Conservation (phyloP, 2,797 vertebrate species). For the Graptemys geographica region DNA sequence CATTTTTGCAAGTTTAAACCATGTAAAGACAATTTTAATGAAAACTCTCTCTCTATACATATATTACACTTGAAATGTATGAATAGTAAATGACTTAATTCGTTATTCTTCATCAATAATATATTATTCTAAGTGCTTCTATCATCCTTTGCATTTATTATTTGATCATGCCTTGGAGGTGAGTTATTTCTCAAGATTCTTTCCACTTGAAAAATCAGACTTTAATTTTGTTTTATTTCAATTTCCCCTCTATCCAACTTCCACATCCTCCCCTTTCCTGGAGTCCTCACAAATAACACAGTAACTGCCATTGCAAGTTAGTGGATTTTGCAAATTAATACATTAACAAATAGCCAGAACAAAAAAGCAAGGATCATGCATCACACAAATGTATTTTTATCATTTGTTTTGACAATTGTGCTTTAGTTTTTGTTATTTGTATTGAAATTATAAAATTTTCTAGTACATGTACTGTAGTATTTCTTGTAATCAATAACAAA, state of each 20-base stretch:
- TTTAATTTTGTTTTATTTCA: constrained; percentile 26
- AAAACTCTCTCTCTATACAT: constrained; percentile 28
- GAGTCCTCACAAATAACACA: not conserved
- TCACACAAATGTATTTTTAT: not conserved
- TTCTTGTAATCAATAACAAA: not conserved
- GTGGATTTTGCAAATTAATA: not conserved
- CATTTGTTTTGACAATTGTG: not conserved
- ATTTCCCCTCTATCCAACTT: constrained; percentile 6
- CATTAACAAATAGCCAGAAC: not conserved
- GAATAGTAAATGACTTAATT: constrained; percentile 45
- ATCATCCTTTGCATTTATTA: not conserved
- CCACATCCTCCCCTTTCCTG: constrained; percentile 15
- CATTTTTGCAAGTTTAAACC: constrained; percentile 4
- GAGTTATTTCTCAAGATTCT: constrained; percentile 45
- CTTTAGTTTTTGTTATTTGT: not conserved
- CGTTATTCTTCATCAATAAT: constrained; percentile 56
- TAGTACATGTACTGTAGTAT: not conserved
- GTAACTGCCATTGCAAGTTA: not conserved
- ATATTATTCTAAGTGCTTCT: constrained; percentile 47
- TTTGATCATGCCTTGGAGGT: constrained; percentile 19
- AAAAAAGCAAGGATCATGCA: not conserved
- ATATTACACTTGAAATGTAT: constrained; percentile 52
- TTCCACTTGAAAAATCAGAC: constrained; percentile 35
- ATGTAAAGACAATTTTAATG: not conserved
- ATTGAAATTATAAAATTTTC: not conserved